A percentile compares a stretch with the other conserved stretches of the same genome.
phyloP scores from a whole-genome alignment of 2,113 vertebrate species.

The Chauna torquata region DNA sequence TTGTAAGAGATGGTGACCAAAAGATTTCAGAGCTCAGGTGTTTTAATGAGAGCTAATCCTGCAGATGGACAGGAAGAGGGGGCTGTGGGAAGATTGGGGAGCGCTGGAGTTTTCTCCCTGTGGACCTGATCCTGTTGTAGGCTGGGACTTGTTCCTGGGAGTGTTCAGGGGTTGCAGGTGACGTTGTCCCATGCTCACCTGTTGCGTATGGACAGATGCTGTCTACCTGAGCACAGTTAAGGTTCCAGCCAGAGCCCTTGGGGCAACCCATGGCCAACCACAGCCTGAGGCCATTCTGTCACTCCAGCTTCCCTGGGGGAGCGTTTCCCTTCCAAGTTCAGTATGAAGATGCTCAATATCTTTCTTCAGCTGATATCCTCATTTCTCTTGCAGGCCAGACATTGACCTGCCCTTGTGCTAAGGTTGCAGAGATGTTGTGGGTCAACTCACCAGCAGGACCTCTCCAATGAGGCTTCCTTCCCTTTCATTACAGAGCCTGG shows the following conservation, averaged over 20 bases:
- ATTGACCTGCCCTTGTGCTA: not conserved
- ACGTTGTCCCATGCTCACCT: not conserved
- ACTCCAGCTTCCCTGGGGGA: not conserved
- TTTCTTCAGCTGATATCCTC: rapidly evolving
- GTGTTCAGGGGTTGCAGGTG: not conserved
- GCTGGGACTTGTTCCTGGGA: not conserved
- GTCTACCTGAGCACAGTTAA: not conserved
- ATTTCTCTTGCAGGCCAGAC: not conserved
- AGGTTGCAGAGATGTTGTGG: not conserved
- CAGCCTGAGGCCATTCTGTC: not conserved
- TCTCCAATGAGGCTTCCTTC: not conserved
- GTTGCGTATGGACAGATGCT: not conserved
- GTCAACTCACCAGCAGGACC: not conserved
- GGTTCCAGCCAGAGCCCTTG: not conserved
- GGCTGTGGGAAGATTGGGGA: not conserved
- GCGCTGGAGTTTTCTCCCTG: not conserved
- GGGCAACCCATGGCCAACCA: not conserved
- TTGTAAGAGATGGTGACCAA: not conserved
- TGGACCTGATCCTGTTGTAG: not conserved
- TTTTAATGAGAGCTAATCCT: not conserved
- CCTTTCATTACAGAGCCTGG: not conserved
- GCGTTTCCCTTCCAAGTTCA: not conserved
- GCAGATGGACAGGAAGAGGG: not conserved
- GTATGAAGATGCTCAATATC: not conserved
- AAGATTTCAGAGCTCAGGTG: not conserved